These are phyloP conservation scores for Tretioscincus oriximinensis DNA, from an alignment of 2,113 vertebrate species.

Conservation along the genomic window DNA sequence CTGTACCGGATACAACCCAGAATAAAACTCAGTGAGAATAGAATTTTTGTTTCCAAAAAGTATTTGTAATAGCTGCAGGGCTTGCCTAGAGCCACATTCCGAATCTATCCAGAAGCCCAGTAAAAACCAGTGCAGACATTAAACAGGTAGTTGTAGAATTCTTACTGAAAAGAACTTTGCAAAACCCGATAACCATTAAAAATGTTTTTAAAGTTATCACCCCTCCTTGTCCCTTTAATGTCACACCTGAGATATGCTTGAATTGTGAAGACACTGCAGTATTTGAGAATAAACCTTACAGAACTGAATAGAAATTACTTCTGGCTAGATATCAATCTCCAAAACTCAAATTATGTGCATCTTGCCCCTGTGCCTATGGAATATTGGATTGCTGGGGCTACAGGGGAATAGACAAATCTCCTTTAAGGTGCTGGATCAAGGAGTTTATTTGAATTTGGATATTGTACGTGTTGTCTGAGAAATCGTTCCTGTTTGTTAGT, in stretches of 20 bases:
- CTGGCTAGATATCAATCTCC: background rate
- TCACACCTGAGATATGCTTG: too few species aligned
- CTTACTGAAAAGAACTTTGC: too few species aligned
- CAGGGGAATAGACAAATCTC: background rate
- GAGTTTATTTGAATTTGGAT: background rate
- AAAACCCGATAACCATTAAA: too few species aligned
- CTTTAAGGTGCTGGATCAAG: background rate
- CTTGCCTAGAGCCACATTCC: too few species aligned
- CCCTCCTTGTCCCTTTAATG: too few species aligned
- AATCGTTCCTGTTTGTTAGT: background rate
- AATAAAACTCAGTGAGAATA: too few species aligned
- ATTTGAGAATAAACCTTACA: background rate
- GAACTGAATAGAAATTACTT: background rate
- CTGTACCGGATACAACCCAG: too few species aligned
- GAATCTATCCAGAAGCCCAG: background rate
- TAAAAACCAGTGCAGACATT: background rate
- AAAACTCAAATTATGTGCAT: background rate
- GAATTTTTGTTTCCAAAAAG: too few species aligned
- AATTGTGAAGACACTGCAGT: too few species aligned
- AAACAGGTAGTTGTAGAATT: background rate
- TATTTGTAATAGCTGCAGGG: background rate
- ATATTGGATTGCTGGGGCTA: background rate
- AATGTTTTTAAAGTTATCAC: too few species aligned
- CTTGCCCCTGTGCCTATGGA: background rate
- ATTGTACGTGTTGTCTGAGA: background rate